These are phyloP conservation scores for Orthosia cruda DNA, from an alignment of 2,888 invertebrate species.

Conservation along the genomic window DNA sequence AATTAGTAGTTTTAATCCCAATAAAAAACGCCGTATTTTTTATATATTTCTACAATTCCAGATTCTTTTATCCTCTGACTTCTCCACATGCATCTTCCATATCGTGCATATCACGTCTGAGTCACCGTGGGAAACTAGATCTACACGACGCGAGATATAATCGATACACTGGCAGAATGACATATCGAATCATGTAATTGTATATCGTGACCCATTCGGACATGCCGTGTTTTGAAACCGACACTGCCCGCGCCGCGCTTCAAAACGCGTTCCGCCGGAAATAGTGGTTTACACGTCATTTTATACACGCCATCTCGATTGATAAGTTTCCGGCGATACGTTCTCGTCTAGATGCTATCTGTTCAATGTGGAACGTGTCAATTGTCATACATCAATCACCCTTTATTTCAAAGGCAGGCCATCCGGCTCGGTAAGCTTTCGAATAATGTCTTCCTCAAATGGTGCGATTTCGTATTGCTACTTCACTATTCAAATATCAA, in stretches of 20 bases:
- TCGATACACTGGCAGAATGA: conserved; percentile 76
- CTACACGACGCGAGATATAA: conserved; percentile 75
- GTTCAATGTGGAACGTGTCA: conserved; percentile 67
- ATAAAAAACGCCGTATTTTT: conserved; percentile 12
- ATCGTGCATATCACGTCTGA: conserved; percentile 58
- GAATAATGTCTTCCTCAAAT: conserved; percentile 40
- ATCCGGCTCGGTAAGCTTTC: conserved; percentile 58
- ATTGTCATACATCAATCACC: conserved; percentile 65
- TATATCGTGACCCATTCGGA: conserved; percentile 76
- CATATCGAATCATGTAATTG: conserved; percentile 79
- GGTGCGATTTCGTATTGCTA: conserved; percentile 26
- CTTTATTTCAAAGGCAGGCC: conserved; percentile 34
- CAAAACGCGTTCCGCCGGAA: conserved; percentile 75
- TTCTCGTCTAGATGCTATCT: conserved; percentile 64
- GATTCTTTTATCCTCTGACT: conserved; percentile 24
- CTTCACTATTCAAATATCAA: conserved; percentile 51
- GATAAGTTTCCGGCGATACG: conserved; percentile 77
- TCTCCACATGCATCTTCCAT: conserved; percentile 56
- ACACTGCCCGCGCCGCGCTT: conserved; percentile 65
- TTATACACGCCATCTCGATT: conserved; percentile 74
- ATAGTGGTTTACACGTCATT: conserved; percentile 76
- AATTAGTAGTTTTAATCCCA: background rate
- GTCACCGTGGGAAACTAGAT: conserved; percentile 78
- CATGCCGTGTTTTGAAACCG: conserved; percentile 73
- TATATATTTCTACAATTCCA: conserved; percentile 24